phyloP scores from a whole-genome alignment of 2,797 vertebrate species.

The Typhlichthys eigenmanni region DNA sequence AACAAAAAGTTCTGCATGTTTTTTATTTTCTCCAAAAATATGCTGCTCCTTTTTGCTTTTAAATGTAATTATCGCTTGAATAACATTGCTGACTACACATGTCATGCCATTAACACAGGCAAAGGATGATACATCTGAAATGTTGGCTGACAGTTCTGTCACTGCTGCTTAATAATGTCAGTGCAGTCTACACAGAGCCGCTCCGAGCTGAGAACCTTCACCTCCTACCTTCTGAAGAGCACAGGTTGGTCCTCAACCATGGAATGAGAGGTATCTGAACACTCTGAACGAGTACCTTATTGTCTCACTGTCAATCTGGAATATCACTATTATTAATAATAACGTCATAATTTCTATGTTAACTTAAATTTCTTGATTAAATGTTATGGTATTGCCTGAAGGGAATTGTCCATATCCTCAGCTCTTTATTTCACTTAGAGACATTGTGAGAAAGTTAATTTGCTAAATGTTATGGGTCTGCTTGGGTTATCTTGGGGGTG shows the following conservation, averaged over 20 bases:
- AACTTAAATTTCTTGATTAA: too few species aligned
- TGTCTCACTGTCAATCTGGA: too few species aligned
- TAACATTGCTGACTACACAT: slow-evolving; percentile 1
- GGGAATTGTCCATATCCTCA: too few species aligned
- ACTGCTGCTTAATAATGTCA: slow-evolving; percentile 44
- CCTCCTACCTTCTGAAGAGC: slow-evolving; percentile 72
- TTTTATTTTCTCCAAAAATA: background rate
- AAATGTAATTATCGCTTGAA: too few species aligned
- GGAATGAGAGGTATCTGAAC: slow-evolving; percentile 77
- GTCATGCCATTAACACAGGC: slow-evolving; percentile 23
- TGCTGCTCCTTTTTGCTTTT: background rate
- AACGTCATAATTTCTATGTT: too few species aligned
- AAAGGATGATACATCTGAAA: slow-evolving; percentile 56
- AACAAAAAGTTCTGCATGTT: too few species aligned
- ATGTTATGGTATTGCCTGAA: too few species aligned
- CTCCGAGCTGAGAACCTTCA: slow-evolving; percentile 74
- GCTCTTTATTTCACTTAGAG: too few species aligned
- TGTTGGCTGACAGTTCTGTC: slow-evolving; percentile 47
- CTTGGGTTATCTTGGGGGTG: background rate
- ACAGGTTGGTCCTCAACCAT: slow-evolving; percentile 73
- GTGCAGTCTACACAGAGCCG: slow-evolving; percentile 50
- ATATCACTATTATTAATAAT: too few species aligned
- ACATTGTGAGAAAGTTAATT: too few species aligned
- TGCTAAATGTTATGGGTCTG: background rate
- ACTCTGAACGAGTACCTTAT: background rate